phyloP scores from a whole-genome alignment of 1,140 invertebrate species.

The Palaemon carinicauda region DNA sequence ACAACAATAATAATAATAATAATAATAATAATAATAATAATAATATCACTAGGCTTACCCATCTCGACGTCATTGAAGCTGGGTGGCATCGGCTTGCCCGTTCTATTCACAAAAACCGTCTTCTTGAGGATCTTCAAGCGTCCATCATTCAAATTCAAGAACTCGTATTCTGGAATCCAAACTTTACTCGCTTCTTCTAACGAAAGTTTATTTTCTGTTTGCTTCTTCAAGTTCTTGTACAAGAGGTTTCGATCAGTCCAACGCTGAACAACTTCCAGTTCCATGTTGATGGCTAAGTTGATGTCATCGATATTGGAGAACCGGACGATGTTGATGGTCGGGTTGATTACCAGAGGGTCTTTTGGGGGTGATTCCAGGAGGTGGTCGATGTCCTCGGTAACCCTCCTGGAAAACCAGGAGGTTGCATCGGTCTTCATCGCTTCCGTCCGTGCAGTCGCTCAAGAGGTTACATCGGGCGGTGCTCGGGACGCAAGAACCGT shows the following conservation, averaged over 20 bases:
- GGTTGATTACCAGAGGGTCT: conserved; percentile 17
- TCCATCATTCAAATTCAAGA: conserved; percentile 31
- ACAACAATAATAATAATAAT: background rate
- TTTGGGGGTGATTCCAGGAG: conserved; percentile 10
- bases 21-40: background rate
- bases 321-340: conserved; percentile 34
- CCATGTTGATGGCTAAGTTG: conserved; percentile 16
- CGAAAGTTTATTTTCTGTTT: conserved; percentile 23
- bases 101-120: conserved; percentile 26
- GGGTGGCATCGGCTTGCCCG: background rate
- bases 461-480: conserved; percentile 66
- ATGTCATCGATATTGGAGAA: conserved; percentile 38
- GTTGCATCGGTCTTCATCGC: conserved; percentile 64
- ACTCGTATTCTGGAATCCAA: conserved; percentile 27
- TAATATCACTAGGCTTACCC: background rate
- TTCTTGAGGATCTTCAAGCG: conserved; percentile 7
- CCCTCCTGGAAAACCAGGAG: conserved; percentile 20
- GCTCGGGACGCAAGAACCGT: conserved; percentile 60
- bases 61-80: conserved; percentile 35
- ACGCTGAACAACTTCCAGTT: conserved; percentile 14
- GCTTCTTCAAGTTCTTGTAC: conserved; percentile 27
- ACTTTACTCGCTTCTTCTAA: conserved; percentile 1
- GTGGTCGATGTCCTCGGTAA: conserved; percentile 3
- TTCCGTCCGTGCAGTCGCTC: conserved; percentile 68
- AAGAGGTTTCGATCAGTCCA: conserved; percentile 28